Evolutionary conservation across 2,797 vertebrate species (phyloP).

Genomic region (Gadopsis marmoratus): DNA sequence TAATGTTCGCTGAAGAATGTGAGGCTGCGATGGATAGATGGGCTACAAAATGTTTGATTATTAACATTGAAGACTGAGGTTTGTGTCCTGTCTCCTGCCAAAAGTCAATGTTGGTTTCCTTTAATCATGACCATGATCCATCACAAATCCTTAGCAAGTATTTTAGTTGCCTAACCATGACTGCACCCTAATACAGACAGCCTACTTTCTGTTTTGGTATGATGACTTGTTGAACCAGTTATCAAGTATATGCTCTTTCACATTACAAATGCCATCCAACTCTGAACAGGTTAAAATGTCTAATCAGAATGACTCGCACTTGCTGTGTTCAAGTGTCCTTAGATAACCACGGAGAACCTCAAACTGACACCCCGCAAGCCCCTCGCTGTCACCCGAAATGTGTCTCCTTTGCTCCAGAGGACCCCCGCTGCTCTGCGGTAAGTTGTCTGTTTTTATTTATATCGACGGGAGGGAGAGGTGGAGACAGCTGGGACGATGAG

Average conservation of each 20-base stretch:
- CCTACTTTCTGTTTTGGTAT: neutral
- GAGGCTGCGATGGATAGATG: no score
- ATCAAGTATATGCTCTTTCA: neutral
- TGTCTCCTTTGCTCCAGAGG: constrained; percentile 42
- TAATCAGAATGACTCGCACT: neutral
- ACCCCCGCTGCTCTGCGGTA: constrained; percentile 61
- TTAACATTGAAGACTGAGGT: neutral
- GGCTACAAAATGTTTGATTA: neutral
- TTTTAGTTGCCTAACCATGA: neutral
- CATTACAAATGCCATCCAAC: neutral
- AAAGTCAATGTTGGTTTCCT: neutral
- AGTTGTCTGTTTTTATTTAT: constrained; percentile 83
- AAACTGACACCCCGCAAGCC: constrained; percentile 12
- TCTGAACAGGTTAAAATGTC: neutral
- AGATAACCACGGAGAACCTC: constrained; percentile 40
- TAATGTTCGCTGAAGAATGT: neutral
- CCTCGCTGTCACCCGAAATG: constrained; percentile 16
- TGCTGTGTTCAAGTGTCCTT: constrained; percentile 18
- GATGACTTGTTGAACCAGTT: neutral
- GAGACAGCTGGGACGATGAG: constrained; percentile 77
- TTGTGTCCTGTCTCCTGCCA: neutral
- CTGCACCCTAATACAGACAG: no score
- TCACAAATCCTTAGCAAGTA: neutral
- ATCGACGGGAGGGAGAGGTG: constrained; percentile 71
- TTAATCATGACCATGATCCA: neutral